phyloP scores from a whole-genome alignment of 2,888 invertebrate genomes.

The Congeria kusceri region DNA sequence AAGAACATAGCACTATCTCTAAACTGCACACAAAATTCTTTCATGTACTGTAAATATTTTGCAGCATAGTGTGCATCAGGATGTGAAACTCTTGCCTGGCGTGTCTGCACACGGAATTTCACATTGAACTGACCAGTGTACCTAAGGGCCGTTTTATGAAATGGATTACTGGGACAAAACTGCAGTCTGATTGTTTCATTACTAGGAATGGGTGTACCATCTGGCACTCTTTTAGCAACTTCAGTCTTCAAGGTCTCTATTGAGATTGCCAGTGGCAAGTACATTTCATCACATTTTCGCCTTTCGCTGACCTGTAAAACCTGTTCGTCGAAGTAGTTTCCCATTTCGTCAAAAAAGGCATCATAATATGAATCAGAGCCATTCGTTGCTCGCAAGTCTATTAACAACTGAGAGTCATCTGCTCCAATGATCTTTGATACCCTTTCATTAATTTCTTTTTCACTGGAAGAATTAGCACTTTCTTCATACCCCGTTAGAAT shows the following conservation, averaged over 20 bases:
- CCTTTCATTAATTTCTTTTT: not conserved
- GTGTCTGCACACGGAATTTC: constrained; percentile 40
- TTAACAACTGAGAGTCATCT: constrained; percentile 17
- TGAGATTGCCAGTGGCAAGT: not conserved
- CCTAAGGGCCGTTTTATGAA: not conserved
- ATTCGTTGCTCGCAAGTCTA: constrained; percentile 16
- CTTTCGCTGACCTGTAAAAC: constrained; percentile 19
- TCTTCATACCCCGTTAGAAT: constrained; percentile 13
- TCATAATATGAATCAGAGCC: constrained; percentile 18
- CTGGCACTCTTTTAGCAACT: not conserved
- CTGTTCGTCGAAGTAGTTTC: constrained; percentile 27
- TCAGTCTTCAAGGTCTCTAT: constrained; percentile 1
- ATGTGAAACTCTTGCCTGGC: constrained; percentile 29
- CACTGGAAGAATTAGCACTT: not conserved
- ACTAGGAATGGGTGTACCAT: constrained; percentile 4
- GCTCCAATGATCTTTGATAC: not conserved
- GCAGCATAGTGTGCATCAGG: constrained; percentile 39
- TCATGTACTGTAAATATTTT: constrained; percentile 36
- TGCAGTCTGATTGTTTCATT: constrained; percentile 1
- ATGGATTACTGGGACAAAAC: constrained; percentile 7
- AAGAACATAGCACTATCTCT: constrained; percentile 16
- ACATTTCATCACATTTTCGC: constrained; percentile 4
- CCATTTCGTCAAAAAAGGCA: constrained; percentile 14
- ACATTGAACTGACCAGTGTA: constrained; percentile 33
- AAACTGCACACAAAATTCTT: constrained; percentile 37